phyloP scores from a whole-genome alignment of 1,140 invertebrate genomes.

The Lithobius niger region DNA sequence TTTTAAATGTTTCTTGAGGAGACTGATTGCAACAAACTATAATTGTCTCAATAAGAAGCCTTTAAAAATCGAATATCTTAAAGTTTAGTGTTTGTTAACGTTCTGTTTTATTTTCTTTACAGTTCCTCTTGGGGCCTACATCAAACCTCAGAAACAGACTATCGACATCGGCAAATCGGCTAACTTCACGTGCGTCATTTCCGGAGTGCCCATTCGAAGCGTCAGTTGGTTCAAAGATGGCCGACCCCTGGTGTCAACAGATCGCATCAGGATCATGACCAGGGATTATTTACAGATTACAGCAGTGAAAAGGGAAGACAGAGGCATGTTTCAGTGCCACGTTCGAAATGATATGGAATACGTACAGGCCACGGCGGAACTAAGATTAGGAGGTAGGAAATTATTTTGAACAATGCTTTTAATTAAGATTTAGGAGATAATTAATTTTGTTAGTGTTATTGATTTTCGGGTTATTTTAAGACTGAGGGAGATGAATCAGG shows the following conservation, averaged over 20 bases:
- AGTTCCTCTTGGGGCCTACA: slow-evolving; percentile 55
- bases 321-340: slow-evolving; percentile 82
- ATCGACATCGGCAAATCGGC: slow-evolving; percentile 68
- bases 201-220: slow-evolving; percentile 62
- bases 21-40: no score
- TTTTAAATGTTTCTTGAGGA: no score
- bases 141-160: slow-evolving; percentile 55
- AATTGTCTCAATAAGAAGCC: no score
- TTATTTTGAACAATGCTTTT: no score
- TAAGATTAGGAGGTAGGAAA: slow-evolving; percentile 70
- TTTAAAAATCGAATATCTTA: no score
- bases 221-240: slow-evolving; percentile 75
- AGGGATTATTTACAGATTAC: slow-evolving; percentile 49
- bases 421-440: no score
- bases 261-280: slow-evolving; percentile 15
- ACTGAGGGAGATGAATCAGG: no score
- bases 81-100: no score
- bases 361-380: slow-evolving; percentile 63
- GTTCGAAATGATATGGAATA: slow-evolving; percentile 72
- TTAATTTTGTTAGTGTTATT: no score
- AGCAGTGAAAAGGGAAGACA: slow-evolving; percentile 56
- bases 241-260: slow-evolving; percentile 26
- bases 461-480: no score
- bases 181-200: slow-evolving; percentile 68
- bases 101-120: slow-evolving; percentile 19